Percentiles rank a stretch among this genome's conserved stretches.
These are phyloP conservation scores for Cheilinus undulatus DNA, from an alignment of 2,113 vertebrate genomes.

Conservation along the genomic window DNA sequence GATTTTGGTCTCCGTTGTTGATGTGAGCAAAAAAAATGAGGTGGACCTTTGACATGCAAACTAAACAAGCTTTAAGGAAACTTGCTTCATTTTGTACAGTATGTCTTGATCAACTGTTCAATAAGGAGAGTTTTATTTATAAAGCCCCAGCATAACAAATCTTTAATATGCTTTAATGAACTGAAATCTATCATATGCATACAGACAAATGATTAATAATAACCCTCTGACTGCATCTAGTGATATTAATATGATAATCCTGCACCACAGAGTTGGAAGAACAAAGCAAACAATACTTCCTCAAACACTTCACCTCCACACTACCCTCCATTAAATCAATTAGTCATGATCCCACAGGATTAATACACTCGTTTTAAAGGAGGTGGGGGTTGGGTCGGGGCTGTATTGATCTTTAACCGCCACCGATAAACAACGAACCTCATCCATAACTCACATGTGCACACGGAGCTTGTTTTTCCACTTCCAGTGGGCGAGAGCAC, in stretches of 20 bases:
- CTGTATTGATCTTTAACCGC: slow-evolving; percentile 40
- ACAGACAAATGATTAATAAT: background rate
- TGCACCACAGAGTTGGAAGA: slow-evolving; percentile 3
- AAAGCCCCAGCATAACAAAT: background rate
- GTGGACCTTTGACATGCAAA: no score
- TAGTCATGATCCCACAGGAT: slow-evolving; percentile 65
- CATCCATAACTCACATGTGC: slow-evolving; percentile 50
- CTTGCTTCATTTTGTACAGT: no score
- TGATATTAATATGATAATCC: background rate
- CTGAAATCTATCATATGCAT: no score
- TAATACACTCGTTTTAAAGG: slow-evolving; percentile 22
- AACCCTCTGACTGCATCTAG: background rate
- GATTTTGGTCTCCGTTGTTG: no score
- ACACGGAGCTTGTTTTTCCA: slow-evolving; percentile 46
- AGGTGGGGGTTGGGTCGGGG: background rate
- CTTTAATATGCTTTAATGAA: no score
- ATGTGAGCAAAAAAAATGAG: no score
- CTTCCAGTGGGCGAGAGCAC: slow-evolving; percentile 41
- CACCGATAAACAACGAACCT: slow-evolving; percentile 46
- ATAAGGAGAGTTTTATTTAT: background rate
- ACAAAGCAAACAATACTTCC: slow-evolving; percentile 34
- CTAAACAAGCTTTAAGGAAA: no score
- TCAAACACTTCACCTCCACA: slow-evolving; percentile 42
- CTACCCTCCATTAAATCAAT: slow-evolving; percentile 67
- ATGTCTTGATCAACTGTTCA: background rate